These are phyloP conservation scores for Perizoma flavofasciatum DNA, from an alignment of 2,888 invertebrate species.

Conservation along the genomic window DNA sequence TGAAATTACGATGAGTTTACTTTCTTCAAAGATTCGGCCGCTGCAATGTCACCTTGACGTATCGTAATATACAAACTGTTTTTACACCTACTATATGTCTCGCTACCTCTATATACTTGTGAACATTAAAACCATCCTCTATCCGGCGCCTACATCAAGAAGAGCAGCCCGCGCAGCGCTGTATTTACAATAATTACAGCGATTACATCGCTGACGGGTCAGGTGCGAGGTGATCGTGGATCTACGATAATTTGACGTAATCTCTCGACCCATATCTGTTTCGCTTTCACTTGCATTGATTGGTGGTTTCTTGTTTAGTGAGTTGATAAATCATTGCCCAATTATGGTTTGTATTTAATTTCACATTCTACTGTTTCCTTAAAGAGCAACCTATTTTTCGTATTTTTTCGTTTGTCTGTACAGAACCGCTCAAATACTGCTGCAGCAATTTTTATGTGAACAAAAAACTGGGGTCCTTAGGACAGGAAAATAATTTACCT, in stretches of 20 bases:
- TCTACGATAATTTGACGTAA: constrained; percentile 37
- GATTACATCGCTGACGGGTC: constrained; percentile 56
- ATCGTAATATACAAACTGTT: too few relatives aligned
- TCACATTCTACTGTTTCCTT: too few relatives aligned
- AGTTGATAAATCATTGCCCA: constrained; percentile 9
- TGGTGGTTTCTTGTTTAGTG: constrained; percentile 20
- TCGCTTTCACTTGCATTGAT: constrained; percentile 27
- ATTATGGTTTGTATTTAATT: neutral
- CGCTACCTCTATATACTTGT: constrained; percentile 21
- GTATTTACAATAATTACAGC: constrained; percentile 68
- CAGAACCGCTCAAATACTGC: too few relatives aligned
- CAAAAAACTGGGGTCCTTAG: too few relatives aligned
- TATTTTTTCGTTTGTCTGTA: too few relatives aligned
- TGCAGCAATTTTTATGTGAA: too few relatives aligned
- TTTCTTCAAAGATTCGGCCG: too few relatives aligned
- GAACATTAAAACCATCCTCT: constrained; percentile 23
- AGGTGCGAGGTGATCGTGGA: constrained; percentile 44
- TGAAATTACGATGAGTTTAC: too few relatives aligned
- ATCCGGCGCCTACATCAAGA: constrained; percentile 57
- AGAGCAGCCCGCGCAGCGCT: constrained; percentile 46
- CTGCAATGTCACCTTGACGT: too few relatives aligned
- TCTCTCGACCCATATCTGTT: constrained; percentile 32
- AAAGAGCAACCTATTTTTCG: too few relatives aligned
- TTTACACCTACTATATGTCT: neutral
- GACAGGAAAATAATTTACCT: too few relatives aligned